Evolutionary conservation across 2,113 vertebrate genomes (phyloP).

Genomic region (Rhynchopsitta pachyrhyncha): DNA sequence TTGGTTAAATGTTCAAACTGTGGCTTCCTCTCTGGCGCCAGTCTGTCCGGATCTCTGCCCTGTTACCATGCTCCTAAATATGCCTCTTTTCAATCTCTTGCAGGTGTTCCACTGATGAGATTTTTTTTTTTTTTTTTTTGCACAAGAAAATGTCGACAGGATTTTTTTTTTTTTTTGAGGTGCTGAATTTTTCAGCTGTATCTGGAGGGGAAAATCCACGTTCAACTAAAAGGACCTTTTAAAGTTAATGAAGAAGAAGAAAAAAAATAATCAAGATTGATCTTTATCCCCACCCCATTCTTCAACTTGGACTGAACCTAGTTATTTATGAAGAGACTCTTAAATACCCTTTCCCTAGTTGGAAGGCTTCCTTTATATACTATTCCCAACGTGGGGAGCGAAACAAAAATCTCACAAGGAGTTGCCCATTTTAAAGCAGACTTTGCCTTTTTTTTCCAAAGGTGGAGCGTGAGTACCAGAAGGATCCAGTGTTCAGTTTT

Average conservation of each 20-base stretch:
- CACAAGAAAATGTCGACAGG: conserved; percentile 72
- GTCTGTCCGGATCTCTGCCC: conserved; percentile 95
- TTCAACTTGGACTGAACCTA: conserved; percentile 86
- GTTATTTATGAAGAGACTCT: conserved; percentile 98
- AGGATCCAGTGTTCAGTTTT: conserved; percentile 87
- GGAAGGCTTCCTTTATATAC: conserved; percentile 91
- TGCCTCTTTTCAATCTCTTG: conserved; percentile 93
- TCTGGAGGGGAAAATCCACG: conserved; percentile 72
- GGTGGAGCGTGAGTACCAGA: conserved; percentile 92
- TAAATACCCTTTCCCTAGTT: conserved; percentile 91
- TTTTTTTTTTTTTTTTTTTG: conserved; percentile 58
- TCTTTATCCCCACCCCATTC: conserved; percentile 82
- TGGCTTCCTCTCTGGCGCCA: conserved; percentile 97
- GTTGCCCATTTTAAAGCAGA: conserved; percentile 80
- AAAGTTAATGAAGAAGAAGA: conserved; percentile 50
- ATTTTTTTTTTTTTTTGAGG: conserved; percentile 77
- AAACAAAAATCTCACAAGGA: conserved; percentile 79
- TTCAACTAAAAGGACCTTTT: conserved; percentile 68
- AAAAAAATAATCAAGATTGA: conserved; percentile 69
- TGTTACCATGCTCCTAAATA: conserved; percentile 92
- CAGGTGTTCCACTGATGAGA: conserved; percentile 90
- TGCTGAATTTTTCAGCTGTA: conserved; percentile 78
- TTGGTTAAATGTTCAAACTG: conserved; percentile 97
- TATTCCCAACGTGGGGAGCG: conserved; percentile 87
- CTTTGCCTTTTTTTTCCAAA: conserved; percentile 92